A percentile compares a stretch with the other conserved stretches of the same genome.
Evolutionary conservation across 2,888 invertebrate genomes (phyloP).

Genomic region (Scaeva pyrastri): DNA sequence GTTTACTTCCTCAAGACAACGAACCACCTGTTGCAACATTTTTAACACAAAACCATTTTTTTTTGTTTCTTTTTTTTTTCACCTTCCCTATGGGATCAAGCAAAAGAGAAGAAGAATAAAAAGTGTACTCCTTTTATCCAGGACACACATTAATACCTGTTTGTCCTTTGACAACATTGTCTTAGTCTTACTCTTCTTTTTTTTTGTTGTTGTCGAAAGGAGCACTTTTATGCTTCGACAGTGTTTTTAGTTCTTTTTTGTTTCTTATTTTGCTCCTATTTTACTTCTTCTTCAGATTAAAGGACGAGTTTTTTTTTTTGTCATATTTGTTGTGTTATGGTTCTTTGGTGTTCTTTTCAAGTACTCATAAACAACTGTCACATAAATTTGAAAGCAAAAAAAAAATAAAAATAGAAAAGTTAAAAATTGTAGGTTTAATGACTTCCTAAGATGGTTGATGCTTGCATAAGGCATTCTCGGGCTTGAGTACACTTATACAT

Average conservation of each 20-base stretch:
- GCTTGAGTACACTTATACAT: too few relatives aligned
- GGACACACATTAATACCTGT: conserved; percentile 35
- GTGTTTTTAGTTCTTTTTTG: background rate
- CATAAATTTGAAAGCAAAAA: background rate
- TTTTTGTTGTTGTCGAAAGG: too few relatives aligned
- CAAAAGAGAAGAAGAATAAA: background rate
- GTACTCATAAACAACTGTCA: conserved; percentile 28
- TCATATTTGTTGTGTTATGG: background rate
- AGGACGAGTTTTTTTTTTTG: conserved; percentile 15
- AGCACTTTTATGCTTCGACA: background rate
- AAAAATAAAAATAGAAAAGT: conserved; percentile 3
- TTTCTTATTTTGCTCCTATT: background rate
- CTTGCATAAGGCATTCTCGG: background rate
- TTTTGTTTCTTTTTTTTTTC: background rate
- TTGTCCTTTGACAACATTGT: conserved; percentile 36
- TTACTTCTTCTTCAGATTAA: background rate
- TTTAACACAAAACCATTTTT: conserved; percentile 21
- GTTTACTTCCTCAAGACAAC: conserved; percentile 59
- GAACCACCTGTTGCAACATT: conserved; percentile 58
- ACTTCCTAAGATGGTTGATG: conserved; percentile 3
- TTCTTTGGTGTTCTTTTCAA: conserved; percentile 4
- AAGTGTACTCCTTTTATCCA: conserved; percentile 44
- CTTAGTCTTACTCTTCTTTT: background rate
- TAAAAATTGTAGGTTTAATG: conserved; percentile 21
- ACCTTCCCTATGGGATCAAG: background rate